Conservation (phyloP, 2,113 vertebrate genomes). For the Romanogobio albipinnatus region DNA sequence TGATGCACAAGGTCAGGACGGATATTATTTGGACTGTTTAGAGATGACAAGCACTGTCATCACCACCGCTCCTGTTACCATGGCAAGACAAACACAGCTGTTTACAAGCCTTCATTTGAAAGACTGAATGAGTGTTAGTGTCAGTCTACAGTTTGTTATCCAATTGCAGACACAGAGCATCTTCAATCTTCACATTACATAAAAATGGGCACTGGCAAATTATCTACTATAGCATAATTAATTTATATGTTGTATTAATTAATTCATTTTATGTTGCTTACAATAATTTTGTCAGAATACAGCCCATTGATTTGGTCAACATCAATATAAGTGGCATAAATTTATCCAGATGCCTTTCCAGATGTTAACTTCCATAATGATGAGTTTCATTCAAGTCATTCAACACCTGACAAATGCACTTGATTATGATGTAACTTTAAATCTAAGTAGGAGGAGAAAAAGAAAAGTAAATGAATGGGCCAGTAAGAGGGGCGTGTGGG, state of each 20-base stretch:
- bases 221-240: neutral
- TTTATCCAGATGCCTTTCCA: neutral
- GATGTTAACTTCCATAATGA: neutral
- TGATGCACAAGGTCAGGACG: conserved; percentile 28
- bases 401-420: conserved; percentile 4
- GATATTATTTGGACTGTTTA: conserved; percentile 44
- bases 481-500: neutral
- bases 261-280: neutral
- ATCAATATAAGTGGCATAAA: neutral
- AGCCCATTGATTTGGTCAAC: neutral
- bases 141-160: neutral
- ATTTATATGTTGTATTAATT: neutral
- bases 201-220: neutral
- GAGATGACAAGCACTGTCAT: conserved; percentile 31
- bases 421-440: neutral
- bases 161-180: neutral
- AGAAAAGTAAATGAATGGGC: conserved; percentile 8
- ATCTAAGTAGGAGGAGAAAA: conserved; percentile 30
- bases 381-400: conserved; percentile 28
- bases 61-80: conserved; percentile 21
- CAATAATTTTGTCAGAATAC: neutral
- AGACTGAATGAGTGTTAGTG: conserved; percentile 20
- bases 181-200: neutral
- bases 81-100: conserved; percentile 38
- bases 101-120: conserved; percentile 9